Conservation (phyloP, 2,888 invertebrate genomes). For the Cerceris rybyensis region DNA sequence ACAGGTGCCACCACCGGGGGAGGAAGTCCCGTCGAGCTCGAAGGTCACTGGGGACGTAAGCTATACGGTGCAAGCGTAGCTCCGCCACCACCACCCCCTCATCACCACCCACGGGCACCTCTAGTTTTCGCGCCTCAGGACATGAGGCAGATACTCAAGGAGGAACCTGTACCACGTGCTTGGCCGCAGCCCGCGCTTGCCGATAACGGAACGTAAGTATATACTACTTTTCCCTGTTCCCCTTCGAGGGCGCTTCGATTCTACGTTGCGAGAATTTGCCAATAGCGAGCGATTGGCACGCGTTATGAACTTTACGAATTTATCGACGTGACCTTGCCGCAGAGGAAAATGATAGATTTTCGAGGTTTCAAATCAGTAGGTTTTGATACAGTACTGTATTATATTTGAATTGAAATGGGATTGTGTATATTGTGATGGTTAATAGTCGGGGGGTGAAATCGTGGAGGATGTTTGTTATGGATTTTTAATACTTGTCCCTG, state of each 20-base stretch:
- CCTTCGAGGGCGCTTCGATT: background rate
- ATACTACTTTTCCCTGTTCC: background rate
- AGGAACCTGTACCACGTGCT: slow-evolving; percentile 80
- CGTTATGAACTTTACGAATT: background rate
- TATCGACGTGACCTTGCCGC: no score
- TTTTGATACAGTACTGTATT: no score
- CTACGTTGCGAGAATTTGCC: background rate
- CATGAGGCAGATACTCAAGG: slow-evolving; percentile 81
- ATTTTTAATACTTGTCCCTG: no score
- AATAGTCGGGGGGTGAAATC: no score
- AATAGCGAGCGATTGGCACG: background rate
- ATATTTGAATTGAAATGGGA: no score
- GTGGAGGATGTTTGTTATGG: no score
- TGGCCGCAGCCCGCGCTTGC: slow-evolving; percentile 80
- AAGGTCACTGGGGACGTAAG: slow-evolving; percentile 80
- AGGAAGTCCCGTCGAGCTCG: slow-evolving; percentile 80
- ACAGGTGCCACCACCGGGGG: slow-evolving; percentile 77
- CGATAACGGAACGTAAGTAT: slow-evolving; percentile 79
- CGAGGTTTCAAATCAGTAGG: no score
- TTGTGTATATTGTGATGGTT: no score
- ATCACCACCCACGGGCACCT: slow-evolving; percentile 80
- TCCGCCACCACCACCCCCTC: slow-evolving; percentile 80
- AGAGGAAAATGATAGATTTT: no score
- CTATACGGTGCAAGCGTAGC: slow-evolving; percentile 80
- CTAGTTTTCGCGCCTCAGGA: slow-evolving; percentile 80